Evolutionary conservation across 2,888 invertebrate species (phyloP), one percentile per base, ranked within the genome.

Genomic region (Drosophila mimica): DNA sequence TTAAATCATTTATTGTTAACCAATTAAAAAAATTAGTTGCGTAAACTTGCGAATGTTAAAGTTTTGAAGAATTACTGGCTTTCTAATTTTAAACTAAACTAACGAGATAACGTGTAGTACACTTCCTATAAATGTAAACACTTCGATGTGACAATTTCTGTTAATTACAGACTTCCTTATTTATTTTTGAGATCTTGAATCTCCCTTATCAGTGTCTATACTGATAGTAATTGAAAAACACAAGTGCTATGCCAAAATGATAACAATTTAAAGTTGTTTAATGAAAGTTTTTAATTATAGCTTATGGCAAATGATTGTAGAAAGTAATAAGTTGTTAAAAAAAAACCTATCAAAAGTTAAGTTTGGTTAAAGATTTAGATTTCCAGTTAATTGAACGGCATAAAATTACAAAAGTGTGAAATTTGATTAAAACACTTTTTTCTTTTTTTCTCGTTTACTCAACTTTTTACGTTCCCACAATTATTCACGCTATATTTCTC

Each of bases 241-340:
- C 9, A n/a, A 57, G 33, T 52, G 68, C 36, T 36, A 31, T 33
- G 13, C 31, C 20, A 66, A 66, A 53, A 25, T 46, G 60, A 74
- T 74, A 67, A 74, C 52, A 56, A 61, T 56, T 60, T 30, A 36
- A 20, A 48, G 43, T 60, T 57, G 13, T 65, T 52, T 53, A 61
- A 65, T 57, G 48, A 74, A 58, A 75, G 31, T 57, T 65, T 58
- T 70, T 52, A 70, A 61, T 70, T 56, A 52, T 17, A 28, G 54
- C 40, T 48, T 53, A 57, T 74, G 36, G 34, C 38, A 52, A 20
- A 9, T 48, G 56, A 40, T 53, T 67, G 60, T 38, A 36, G 17
- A 31, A 51, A 48, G 13, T 64, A 25, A 48, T 17, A 33, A 60
- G 7, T 7, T 25, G 46, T 4, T 46, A 9, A 9, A 17, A 0